Base-by-base conservation (phyloP, 2,888 invertebrate species). In the Agapetus fuscipes region DNA sequence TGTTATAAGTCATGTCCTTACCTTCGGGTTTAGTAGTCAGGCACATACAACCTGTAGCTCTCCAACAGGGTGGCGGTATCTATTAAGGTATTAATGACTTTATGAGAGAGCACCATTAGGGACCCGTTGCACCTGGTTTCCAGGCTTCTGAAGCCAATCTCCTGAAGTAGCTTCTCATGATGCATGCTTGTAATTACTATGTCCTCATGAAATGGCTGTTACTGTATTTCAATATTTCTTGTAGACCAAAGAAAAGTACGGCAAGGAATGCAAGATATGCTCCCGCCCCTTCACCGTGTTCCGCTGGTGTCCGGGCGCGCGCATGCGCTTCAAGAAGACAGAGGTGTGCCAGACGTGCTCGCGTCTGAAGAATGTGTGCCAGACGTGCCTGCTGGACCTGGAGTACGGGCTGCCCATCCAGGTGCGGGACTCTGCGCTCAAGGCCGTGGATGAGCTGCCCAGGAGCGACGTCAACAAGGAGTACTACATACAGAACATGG, bases 331-430 rank as follows among this genome's bases (percentile, higher is more conserved):
- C 60, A 96, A 95, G 66, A 94, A 93, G 60, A 93, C 94, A 1
- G 95, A 96, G 68, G 83, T 95, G 12, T 95, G 95, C 59, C 94
- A 96, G 59, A 94, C 94, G 1, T 95, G 95, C 59, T 85, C 89
- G 36, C 85, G 93, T 55, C 61, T 94, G 45, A 95, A 96, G 60
- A 96, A 95, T 63, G 90, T 94, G 14, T 96, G 95, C 58, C 95
- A 95, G 60, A 96, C 95, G 0, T 96, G 95, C 61, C 70, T 96
- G 15, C 63, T 96, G 32, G 95, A 95, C 62, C 71, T 95, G 45
- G 94, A 95, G 61, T 95, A 91, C 66, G 95, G 86, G 1, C 60
- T 87, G 33, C 85, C 85, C 1, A 84, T 85, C 50, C 85, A 87
- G 74, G 91, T 94, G 1, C 72, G 95, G 51, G 95, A 95, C 64